Evolutionary conservation across 2,113 vertebrate species (phyloP), one percentile per base, ranked within the genome.

Genomic region (Vidua macroura): DNA sequence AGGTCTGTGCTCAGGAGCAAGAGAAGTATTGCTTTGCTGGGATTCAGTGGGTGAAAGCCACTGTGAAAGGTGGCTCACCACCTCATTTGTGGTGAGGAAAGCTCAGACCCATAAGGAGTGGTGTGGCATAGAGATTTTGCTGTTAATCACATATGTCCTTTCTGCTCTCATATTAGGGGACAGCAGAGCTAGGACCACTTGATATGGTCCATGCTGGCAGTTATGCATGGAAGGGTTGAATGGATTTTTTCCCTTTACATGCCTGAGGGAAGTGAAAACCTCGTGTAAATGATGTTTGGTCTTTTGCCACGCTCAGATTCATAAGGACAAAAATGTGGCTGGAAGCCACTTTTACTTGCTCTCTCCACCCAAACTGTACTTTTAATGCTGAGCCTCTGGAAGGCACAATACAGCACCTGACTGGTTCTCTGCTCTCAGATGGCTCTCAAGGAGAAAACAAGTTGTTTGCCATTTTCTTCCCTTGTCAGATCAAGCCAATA

Each of bases 381-480:
- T 88, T 93, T 78, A 68, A 86, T 86, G 69, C 91, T 56, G 68
- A 93, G 69, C 58, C 62, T 94, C 76, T 0, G 0, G 58, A 90
- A 90, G 73, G 83, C 37, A 78, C 76, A 86, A 49, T 67, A 35
- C 64, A 78, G 72, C 4, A 1, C 75, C 90, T 82, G 80, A 95
- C 58, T 0, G 0, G 49, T 68, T 75, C 30, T 68, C 52, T 94
- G 90, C 73, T 94, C 92, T 90, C 60, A 88, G 75, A 35, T 92
- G 53, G 79, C 85, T 91, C 79, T 90, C 68, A 86, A 81, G 92
- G 49, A 88, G 76, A 90, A 96, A 96, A 93, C 80, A 93, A 93
- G 83, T 83, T 92, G 83, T 76, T 96, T 94, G 83, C 83, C 88
- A 75, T 94, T 96, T 96, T 95, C 86, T 76, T 95, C 46, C 56